Evolutionary conservation across 2,888 invertebrate species (phyloP).

Genomic region (Dasypogon diadema): DNA sequence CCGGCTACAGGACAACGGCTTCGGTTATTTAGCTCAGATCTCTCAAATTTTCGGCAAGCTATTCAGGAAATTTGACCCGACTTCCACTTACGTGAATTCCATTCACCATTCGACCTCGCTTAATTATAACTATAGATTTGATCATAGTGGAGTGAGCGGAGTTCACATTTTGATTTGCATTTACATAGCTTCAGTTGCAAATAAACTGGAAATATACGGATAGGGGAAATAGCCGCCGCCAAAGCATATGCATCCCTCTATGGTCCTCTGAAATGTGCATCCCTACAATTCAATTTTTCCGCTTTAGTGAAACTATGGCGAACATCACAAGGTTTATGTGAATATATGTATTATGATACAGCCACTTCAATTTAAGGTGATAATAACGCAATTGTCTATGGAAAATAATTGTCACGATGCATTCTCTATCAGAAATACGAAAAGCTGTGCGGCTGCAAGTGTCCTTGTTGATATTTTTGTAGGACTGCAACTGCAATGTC

Average conservation of each 20-base stretch:
- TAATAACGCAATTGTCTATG: too few species aligned
- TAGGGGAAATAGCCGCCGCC: background rate
- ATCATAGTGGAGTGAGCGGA: conserved; percentile 2
- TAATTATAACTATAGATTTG: background rate
- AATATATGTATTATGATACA: too few species aligned
- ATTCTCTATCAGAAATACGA: too few species aligned
- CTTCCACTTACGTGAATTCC: background rate
- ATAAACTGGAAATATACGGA: background rate
- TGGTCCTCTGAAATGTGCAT: background rate
- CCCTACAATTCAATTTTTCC: too few species aligned
- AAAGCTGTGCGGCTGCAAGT: too few species aligned
- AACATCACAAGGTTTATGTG: too few species aligned
- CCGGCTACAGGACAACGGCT: conserved; percentile 37
- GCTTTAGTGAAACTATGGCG: too few species aligned
- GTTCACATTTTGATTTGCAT: conserved; percentile 32
- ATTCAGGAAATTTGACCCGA: conserved; percentile 37
- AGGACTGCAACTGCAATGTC: too few species aligned
- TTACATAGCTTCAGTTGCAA: conserved; percentile 1
- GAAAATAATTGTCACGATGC: too few species aligned
- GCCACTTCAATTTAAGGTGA: too few species aligned
- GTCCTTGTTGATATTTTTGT: too few species aligned
- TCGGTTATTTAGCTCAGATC: conserved; percentile 41
- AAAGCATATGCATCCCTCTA: background rate
- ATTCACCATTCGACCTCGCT: conserved; percentile 23
- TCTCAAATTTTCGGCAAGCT: conserved; percentile 26